Evolutionary conservation across 1,140 invertebrate species (phyloP).

Genomic region (Brachionus plicatilis): DNA sequence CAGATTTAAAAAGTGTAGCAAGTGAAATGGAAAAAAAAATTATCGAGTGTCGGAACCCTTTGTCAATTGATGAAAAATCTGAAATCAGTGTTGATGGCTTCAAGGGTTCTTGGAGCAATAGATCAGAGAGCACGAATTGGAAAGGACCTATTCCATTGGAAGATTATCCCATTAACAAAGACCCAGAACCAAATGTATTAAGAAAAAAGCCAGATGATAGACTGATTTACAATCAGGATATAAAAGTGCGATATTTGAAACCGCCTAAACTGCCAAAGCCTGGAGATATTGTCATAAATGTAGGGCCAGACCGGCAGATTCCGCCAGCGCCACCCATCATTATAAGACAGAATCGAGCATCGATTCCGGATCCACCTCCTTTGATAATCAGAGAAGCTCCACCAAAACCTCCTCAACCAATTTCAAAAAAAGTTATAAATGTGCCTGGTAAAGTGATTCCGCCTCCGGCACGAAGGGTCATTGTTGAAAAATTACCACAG

Average conservation of each 20-base stretch:
- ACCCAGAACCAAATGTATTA: slow-evolving; percentile 16
- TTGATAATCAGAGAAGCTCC: slow-evolving; percentile 3
- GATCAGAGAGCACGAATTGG: not conserved
- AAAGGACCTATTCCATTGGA: not conserved
- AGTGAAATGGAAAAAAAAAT: not conserved
- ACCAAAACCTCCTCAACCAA: not conserved
- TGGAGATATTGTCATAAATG: slow-evolving; percentile 14
- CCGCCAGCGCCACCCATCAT: slow-evolving; percentile 27
- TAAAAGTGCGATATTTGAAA: slow-evolving; percentile 17
- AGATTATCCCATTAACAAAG: slow-evolving; percentile 26
- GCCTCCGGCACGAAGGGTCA: slow-evolving; percentile 33
- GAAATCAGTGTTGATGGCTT: not conserved
- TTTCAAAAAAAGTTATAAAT: not conserved
- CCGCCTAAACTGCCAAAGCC: not conserved
- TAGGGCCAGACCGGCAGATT: not conserved
- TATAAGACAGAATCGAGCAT: slow-evolving; percentile 12
- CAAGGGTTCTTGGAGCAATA: not conserved
- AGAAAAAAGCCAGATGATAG: not conserved
- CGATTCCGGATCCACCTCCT: not conserved
- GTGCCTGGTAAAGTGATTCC: not conserved
- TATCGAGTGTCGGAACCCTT: not conserved
- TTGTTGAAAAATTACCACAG: slow-evolving; percentile 22
- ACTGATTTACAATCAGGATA: slow-evolving; percentile 4
- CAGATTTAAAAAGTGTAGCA: not conserved
- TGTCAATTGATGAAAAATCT: not conserved